Conservation (phyloP, 2,888 invertebrate genomes). For the Agrochola macilenta region DNA sequence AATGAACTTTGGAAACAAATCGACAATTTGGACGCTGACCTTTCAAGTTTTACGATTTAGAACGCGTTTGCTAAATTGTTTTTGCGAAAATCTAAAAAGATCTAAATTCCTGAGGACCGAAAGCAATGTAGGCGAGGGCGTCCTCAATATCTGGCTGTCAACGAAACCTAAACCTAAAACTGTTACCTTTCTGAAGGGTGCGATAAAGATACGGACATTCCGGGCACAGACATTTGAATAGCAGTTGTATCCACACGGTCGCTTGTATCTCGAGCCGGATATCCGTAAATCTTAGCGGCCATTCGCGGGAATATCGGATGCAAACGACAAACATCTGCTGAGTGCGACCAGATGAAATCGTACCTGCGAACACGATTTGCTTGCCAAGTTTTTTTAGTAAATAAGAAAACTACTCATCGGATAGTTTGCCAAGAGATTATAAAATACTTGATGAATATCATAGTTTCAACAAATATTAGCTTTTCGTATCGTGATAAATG, state of each 20-base stretch:
- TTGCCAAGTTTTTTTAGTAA: slow-evolving; percentile 63
- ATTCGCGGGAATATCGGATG: slow-evolving; percentile 53
- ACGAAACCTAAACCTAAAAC: slow-evolving; percentile 21
- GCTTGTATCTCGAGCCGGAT: slow-evolving; percentile 66
- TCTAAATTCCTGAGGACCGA: slow-evolving; percentile 11
- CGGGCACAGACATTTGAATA: slow-evolving; percentile 25
- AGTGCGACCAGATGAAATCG: slow-evolving; percentile 54
- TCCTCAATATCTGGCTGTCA: slow-evolving; percentile 11
- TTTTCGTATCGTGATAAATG: slow-evolving; percentile 39
- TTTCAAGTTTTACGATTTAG: slow-evolving; percentile 35
- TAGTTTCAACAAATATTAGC: slow-evolving; percentile 49
- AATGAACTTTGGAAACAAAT: slow-evolving; percentile 39
- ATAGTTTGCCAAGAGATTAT: slow-evolving; percentile 59
- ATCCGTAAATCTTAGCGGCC: slow-evolving; percentile 69
- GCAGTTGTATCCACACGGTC: slow-evolving; percentile 58
- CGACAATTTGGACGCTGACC: slow-evolving; percentile 23
- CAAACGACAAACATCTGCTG: slow-evolving; percentile 65
- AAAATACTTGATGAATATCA: slow-evolving; percentile 55
- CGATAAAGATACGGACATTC: slow-evolving; percentile 22
- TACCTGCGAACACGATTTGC: slow-evolving; percentile 60
- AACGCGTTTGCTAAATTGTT: slow-evolving; percentile 31
- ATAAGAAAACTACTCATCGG: slow-evolving; percentile 48
- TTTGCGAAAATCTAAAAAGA: slow-evolving; percentile 19
- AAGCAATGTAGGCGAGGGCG: not conserved
- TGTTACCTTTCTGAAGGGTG: slow-evolving; percentile 21